Conservation (phyloP, 2,888 invertebrate genomes). For the Gibbula magus region DNA sequence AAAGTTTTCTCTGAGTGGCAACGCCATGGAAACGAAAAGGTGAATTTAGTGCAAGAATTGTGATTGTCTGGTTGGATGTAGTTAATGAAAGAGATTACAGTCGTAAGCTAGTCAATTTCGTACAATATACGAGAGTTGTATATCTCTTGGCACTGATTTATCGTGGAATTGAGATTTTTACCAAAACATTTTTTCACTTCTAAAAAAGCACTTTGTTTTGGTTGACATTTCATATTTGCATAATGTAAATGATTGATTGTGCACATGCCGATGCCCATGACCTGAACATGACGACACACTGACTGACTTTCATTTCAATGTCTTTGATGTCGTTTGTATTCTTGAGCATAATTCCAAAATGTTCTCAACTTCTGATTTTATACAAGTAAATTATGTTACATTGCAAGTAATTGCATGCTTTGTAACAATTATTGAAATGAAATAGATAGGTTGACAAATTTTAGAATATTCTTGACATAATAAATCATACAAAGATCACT, state of each 20-base stretch:
- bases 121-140: neutral
- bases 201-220: neutral
- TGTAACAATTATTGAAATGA: neutral
- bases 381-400: neutral
- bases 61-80: too few species aligned
- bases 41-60: neutral
- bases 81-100: too few species aligned
- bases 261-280: conserved; percentile 12
- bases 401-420: neutral
- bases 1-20: neutral
- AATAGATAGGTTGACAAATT: neutral
- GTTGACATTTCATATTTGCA: neutral
- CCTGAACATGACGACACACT: conserved; percentile 9
- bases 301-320: neutral
- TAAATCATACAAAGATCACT: neutral
- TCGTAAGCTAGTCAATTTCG: too few species aligned
- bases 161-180: too few species aligned
- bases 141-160: neutral
- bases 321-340: neutral
- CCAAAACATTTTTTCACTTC: neutral
- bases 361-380: neutral
- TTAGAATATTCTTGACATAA: neutral
- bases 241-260: conserved; percentile 5
- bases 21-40: neutral
- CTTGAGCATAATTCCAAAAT: too few species aligned